Conservation (phyloP, 2,797 vertebrate species). For the Lacerta viridis region DNA sequence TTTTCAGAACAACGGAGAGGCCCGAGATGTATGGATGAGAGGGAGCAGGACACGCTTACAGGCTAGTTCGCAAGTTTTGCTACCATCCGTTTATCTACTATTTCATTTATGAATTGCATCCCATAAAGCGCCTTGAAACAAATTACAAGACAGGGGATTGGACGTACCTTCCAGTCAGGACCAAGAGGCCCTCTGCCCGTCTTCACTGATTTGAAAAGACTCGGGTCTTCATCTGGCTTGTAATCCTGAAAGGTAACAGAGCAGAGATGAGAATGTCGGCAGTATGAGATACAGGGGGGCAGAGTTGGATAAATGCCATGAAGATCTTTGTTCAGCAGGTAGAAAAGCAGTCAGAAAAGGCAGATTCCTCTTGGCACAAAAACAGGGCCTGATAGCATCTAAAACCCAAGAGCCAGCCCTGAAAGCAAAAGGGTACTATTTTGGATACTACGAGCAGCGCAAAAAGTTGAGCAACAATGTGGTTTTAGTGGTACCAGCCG, state of each 20-base stretch:
- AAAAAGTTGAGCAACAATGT: background rate
- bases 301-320: background rate
- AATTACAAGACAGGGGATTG: too few species aligned
- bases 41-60: background rate
- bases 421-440: background rate
- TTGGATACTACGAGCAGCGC: background rate
- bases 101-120: too few species aligned
- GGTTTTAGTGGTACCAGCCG: background rate
- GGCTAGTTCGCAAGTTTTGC: background rate
- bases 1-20: background rate
- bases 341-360: background rate
- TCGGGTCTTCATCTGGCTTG: constrained; percentile 34
- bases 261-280: background rate
- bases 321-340: background rate
- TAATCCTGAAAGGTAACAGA: constrained; percentile 1
- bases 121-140: too few species aligned
- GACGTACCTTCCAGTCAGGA: constrained; percentile 20
- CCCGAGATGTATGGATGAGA: background rate
- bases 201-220: constrained; percentile 34
- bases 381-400: background rate
- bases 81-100: too few species aligned
- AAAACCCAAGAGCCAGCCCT: background rate
- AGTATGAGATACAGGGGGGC: background rate
- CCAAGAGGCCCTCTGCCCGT: constrained; percentile 14
- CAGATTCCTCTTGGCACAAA: background rate